Conservation (phyloP, 2,888 invertebrate species). For the Volucella inanis region DNA sequence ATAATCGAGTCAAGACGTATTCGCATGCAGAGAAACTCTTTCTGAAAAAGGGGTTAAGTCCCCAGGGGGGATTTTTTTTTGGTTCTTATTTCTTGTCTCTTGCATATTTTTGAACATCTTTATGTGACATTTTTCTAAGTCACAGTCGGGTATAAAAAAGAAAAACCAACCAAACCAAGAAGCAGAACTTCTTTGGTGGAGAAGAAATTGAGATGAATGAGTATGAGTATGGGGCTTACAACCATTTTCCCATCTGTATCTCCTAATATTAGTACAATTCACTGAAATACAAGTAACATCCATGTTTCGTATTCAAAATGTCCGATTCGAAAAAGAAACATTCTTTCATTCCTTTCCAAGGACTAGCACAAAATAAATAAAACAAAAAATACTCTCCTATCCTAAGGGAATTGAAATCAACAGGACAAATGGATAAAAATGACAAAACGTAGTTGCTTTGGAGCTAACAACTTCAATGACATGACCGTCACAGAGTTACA, state of each 20-base stretch:
- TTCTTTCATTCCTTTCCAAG: slow-evolving; percentile 41
- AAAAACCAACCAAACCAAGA: background rate
- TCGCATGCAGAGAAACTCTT: background rate
- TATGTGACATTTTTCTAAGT: slow-evolving; percentile 43
- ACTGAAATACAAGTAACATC: slow-evolving; percentile 22
- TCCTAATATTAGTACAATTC: slow-evolving; percentile 40
- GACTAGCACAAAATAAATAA: too few relatives aligned
- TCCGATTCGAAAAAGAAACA: slow-evolving; percentile 58
- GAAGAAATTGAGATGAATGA: slow-evolving; percentile 67
- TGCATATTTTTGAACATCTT: slow-evolving; percentile 48
- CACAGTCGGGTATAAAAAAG: background rate
- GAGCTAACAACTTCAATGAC: slow-evolving; percentile 42
- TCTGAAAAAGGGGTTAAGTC: slow-evolving; percentile 54
- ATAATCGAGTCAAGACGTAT: slow-evolving; percentile 25
- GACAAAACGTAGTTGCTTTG: slow-evolving; percentile 36
- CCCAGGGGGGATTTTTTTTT: slow-evolving; percentile 43
- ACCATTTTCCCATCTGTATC: too few relatives aligned
- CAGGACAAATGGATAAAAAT: slow-evolving; percentile 51
- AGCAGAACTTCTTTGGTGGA: slow-evolving; percentile 22
- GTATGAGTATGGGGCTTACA: background rate
- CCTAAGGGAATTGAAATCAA: slow-evolving; percentile 27
- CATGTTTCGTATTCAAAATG: slow-evolving; percentile 21
- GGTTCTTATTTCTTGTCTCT: slow-evolving; percentile 1
- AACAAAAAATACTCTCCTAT: slow-evolving; percentile 32
- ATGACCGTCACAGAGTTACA: slow-evolving; percentile 10